A percentile compares a stretch with the other conserved stretches of the same genome.
These are phyloP conservation scores for Drosophila sordidapex DNA, from an alignment of 2,888 invertebrate species.

Conservation along the genomic window DNA sequence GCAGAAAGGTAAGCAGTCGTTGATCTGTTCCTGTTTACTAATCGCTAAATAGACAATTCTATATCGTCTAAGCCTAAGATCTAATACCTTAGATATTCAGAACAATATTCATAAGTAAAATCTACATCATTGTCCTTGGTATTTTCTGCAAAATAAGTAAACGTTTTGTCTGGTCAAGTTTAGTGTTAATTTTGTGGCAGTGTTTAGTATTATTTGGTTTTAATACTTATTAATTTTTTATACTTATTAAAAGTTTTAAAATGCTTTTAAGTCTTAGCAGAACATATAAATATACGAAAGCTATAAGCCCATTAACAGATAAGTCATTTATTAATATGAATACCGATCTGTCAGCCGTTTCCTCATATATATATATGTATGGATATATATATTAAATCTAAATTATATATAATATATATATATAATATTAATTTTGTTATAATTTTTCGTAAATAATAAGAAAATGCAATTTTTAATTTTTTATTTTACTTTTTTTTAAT, in stretches of 20 bases:
- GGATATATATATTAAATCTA: neutral
- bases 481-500: rapidly evolving
- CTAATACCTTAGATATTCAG: no score
- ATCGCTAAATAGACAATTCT: no score
- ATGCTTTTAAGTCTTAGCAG: neutral
- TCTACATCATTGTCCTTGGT: neutral
- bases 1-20: slow-evolving; percentile 88
- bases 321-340: neutral
- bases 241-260: neutral
- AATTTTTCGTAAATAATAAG: neutral
- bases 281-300: neutral
- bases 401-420: neutral
- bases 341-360: neutral
- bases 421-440: neutral
- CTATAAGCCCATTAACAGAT: neutral
- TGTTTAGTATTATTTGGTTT: neutral
- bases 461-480: neutral
- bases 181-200: neutral
- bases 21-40: neutral
- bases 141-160: neutral
- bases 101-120: neutral
- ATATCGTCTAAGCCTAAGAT: no score
- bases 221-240: no score
- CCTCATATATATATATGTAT: neutral
- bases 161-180: neutral